These are phyloP conservation scores for Deladenus siricidicola DNA, from an alignment of 2,888 invertebrate genomes.

Conservation along the genomic window DNA sequence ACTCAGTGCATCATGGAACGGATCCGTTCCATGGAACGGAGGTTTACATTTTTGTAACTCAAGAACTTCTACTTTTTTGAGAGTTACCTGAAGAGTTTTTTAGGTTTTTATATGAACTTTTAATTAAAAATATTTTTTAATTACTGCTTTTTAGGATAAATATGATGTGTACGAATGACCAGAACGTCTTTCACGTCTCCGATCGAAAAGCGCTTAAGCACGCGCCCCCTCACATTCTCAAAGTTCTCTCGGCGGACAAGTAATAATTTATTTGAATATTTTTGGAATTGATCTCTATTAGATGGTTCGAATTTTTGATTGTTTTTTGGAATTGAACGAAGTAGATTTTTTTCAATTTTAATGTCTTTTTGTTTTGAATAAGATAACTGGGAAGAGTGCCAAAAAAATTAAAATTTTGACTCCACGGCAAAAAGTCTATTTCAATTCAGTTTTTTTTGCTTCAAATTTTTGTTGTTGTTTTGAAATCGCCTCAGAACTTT, in stretches of 20 bases:
- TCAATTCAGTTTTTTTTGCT: conserved; percentile 5
- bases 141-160: conserved; percentile 33
- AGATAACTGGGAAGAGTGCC: neutral
- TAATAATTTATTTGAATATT: too few relatives aligned
- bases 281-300: too few relatives aligned
- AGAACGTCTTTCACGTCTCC: conserved; percentile 35
- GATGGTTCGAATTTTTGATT: too few relatives aligned
- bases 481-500: too few relatives aligned
- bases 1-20: neutral
- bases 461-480: conserved; percentile 4
- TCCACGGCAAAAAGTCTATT: neutral
- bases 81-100: neutral
- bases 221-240: conserved; percentile 48
- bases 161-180: conserved; percentile 46
- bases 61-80: neutral
- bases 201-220: conserved; percentile 34
- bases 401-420: neutral
- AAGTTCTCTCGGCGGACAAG: conserved; percentile 35
- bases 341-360: too few relatives aligned
- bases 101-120: too few relatives aligned
- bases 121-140: neutral
- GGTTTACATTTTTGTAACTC: too few relatives aligned
- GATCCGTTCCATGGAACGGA: too few relatives aligned
- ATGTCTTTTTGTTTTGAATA: too few relatives aligned
- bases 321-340: too few relatives aligned